Evolutionary conservation across 2,797 vertebrate species (phyloP).

Genomic region (Nothura maculosa): DNA sequence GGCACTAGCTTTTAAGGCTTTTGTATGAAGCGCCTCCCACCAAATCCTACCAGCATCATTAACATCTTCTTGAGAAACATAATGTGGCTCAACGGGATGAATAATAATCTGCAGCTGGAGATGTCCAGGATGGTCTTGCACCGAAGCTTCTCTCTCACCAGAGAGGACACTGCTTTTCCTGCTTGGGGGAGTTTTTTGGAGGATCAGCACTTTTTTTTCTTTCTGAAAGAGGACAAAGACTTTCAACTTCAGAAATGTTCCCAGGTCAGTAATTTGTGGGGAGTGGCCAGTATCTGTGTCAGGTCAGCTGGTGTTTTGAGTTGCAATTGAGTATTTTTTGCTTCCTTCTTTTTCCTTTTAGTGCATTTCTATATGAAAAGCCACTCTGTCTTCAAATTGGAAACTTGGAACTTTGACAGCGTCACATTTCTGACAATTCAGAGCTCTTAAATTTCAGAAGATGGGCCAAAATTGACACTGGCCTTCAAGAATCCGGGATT

Average conservation of each 20-base stretch:
- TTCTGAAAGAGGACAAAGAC: neutral
- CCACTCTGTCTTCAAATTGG: neutral
- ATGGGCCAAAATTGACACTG: neutral
- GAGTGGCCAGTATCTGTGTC: neutral
- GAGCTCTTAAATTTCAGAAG: neutral
- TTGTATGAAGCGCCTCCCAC: neutral
- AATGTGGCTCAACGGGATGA: accelerated
- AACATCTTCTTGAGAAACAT: neutral
- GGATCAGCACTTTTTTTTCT: neutral
- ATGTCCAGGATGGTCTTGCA: neutral
- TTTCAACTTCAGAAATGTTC: neutral
- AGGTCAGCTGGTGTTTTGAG: neutral
- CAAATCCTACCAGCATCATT: neutral
- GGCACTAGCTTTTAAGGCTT: neutral
- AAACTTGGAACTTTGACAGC: neutral
- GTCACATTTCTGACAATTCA: neutral
- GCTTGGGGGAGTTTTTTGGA: neutral
- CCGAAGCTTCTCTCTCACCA: neutral
- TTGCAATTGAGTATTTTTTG: neutral
- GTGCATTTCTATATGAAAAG: neutral
- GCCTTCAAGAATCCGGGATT: neutral
- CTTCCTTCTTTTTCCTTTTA: neutral
- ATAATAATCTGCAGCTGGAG: neutral
- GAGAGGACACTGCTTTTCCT: neutral
- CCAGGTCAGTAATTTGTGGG: neutral